Conservation (phyloP, 2,888 invertebrate genomes). For the Eupithecia dodoneata region DNA sequence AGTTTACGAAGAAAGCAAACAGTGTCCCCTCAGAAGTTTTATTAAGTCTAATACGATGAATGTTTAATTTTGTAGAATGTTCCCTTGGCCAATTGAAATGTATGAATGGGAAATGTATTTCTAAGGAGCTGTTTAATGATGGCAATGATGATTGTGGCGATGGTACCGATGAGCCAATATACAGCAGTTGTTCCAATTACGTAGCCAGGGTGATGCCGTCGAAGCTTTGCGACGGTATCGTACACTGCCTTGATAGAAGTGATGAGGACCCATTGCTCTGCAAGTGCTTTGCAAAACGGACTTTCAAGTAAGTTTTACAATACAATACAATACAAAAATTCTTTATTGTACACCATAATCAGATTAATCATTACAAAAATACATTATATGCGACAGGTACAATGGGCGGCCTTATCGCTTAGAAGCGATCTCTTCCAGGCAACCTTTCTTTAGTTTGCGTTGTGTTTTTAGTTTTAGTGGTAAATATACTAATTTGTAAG, state of each 20-base stretch:
- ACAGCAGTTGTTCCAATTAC: slow-evolving; percentile 87
- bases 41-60: slow-evolving; percentile 23
- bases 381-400: too few species aligned
- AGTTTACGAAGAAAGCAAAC: slow-evolving; percentile 26
- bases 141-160: slow-evolving; percentile 88
- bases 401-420: too few species aligned
- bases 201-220: slow-evolving; percentile 87
- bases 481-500: too few species aligned
- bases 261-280: slow-evolving; percentile 89
- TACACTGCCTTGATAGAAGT: slow-evolving; percentile 90
- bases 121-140: slow-evolving; percentile 88
- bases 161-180: slow-evolving; percentile 86
- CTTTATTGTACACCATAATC: too few species aligned
- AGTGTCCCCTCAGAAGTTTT: slow-evolving; percentile 31
- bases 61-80: slow-evolving; percentile 82
- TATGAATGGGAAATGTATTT: slow-evolving; percentile 86
- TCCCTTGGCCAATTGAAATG: slow-evolving; percentile 87
- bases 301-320: slow-evolving; percentile 62
- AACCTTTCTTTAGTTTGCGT: too few species aligned
- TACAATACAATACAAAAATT: too few species aligned
- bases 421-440: too few species aligned
- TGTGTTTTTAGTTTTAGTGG: too few species aligned
- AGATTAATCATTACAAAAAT: too few species aligned
- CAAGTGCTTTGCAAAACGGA: slow-evolving; percentile 80
- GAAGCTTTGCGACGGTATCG: slow-evolving; percentile 89